Conservation (phyloP, 2,888 invertebrate species). For the Prenolepis imparis region DNA sequence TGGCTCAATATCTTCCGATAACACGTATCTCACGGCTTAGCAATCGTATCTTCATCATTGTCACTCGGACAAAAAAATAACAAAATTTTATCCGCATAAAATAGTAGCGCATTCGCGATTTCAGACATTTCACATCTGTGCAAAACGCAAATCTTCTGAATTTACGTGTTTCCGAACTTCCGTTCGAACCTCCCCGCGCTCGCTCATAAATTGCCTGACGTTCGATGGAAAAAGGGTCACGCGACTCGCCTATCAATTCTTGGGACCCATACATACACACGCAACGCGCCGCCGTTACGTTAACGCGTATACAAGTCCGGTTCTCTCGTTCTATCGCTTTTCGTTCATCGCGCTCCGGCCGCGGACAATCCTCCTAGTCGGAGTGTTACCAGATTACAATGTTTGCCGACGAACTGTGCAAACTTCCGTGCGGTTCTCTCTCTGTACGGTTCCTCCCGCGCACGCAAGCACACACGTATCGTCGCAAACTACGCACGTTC, state of each 20-base stretch:
- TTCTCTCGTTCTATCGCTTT: conserved; percentile 45
- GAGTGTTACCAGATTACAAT: conserved; percentile 81
- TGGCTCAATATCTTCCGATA: neutral
- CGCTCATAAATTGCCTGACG: conserved; percentile 69
- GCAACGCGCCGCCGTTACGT: conserved; percentile 4
- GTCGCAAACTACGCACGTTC: conserved; percentile 51
- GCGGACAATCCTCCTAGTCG: conserved; percentile 76
- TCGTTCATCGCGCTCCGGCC: conserved; percentile 46
- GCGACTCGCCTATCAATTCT: conserved; percentile 56
- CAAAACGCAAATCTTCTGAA: conserved; percentile 12
- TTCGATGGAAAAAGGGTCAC: conserved; percentile 69
- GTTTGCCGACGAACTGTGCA: conserved; percentile 81
- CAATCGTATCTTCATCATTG: too few relatives aligned
- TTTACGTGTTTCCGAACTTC: conserved; percentile 20
- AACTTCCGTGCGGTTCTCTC: conserved; percentile 69
- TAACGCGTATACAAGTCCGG: conserved; percentile 14
- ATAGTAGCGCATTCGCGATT: neutral
- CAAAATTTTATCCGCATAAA: neutral
- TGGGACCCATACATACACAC: neutral
- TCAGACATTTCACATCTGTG: neutral
- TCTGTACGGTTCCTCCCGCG: conserved; percentile 68
- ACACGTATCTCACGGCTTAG: too few relatives aligned
- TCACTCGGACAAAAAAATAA: neutral
- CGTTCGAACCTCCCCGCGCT: conserved; percentile 52
- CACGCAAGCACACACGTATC: conserved; percentile 46